These are phyloP conservation scores for Macquaria australasica DNA, from an alignment of 2,113 vertebrate genomes.

Conservation along the genomic window DNA sequence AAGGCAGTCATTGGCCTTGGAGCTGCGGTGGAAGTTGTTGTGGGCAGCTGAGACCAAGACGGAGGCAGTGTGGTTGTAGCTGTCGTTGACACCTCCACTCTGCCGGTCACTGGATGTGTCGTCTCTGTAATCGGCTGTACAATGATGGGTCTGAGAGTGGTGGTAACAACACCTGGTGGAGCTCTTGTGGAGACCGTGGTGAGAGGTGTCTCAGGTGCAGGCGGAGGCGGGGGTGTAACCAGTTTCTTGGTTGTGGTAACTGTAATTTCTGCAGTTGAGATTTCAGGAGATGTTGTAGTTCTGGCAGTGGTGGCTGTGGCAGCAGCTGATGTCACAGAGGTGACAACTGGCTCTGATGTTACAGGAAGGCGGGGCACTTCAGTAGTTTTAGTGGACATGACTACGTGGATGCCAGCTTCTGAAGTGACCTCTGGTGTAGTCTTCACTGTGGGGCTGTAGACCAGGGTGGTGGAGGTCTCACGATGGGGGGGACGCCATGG, in stretches of 20 bases:
- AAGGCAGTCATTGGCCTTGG: constrained; percentile 47
- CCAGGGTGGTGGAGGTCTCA: constrained; percentile 47
- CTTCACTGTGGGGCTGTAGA: constrained; percentile 62
- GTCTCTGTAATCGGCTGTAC: constrained; percentile 55
- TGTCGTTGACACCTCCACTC: constrained; percentile 58
- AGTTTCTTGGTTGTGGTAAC: constrained; percentile 48
- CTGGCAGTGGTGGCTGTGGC: constrained; percentile 48
- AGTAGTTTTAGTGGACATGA: constrained; percentile 54
- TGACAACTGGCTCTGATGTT: constrained; percentile 26
- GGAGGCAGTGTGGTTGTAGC: constrained; percentile 39
- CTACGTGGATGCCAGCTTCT: constrained; percentile 31
- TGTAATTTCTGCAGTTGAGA: constrained; percentile 33
- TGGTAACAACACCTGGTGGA: constrained; percentile 38
- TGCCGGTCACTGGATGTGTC: constrained; percentile 54
- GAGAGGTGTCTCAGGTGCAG: constrained; percentile 34
- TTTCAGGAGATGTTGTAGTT: constrained; percentile 29
- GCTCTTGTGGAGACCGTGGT: constrained; percentile 50
- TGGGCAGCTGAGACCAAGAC: constrained; percentile 32
- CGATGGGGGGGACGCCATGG: constrained; percentile 53
- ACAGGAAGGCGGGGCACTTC: constrained; percentile 28
- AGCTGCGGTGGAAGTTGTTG: constrained; percentile 41
- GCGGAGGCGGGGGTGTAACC: constrained; percentile 33
- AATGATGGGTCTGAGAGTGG: constrained; percentile 53
- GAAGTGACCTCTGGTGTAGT: constrained; percentile 48
- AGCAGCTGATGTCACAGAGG: constrained; percentile 16